Evolutionary conservation across 2,797 vertebrate species (phyloP).

Genomic region (Danio aesculapii): DNA sequence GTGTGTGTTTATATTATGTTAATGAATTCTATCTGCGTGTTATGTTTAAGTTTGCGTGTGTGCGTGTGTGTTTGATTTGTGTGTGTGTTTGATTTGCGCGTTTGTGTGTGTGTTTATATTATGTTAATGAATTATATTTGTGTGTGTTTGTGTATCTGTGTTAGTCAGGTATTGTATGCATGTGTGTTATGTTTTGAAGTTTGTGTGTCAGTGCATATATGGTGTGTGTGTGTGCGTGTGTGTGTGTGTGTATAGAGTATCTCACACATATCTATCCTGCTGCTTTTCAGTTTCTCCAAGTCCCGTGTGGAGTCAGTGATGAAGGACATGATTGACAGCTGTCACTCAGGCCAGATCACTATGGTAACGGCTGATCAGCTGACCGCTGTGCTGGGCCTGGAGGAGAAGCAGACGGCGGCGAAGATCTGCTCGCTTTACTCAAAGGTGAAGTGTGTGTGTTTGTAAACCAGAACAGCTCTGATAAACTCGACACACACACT

Average conservation of each 20-base stretch:
- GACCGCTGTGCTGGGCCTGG: constrained; percentile 65
- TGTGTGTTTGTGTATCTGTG: background rate
- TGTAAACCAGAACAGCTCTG: background rate
- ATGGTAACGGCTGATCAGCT: constrained; percentile 66
- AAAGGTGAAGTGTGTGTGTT: constrained; percentile 66
- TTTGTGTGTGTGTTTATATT: background rate
- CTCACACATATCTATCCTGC: background rate
- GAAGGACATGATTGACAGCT: constrained; percentile 71
- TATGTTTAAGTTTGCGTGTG: background rate
- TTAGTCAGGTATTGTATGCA: background rate
- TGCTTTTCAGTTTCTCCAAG: constrained; percentile 60
- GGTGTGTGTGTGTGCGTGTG: no score
- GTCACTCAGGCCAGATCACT: constrained; percentile 59
- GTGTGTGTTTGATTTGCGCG: no score
- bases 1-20: background rate
- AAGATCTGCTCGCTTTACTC: constrained; percentile 72
- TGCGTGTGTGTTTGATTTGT: background rate
- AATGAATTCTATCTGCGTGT: background rate
- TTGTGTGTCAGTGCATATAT: background rate
- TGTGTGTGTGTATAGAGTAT: background rate
- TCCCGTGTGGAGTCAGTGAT: constrained; percentile 63
- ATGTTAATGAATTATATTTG: no score
- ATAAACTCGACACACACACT: no score
- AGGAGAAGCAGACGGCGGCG: constrained; percentile 56
- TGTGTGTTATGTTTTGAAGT: background rate